Conservation (phyloP, 2,888 invertebrate species). For the Sisyra nigra region DNA sequence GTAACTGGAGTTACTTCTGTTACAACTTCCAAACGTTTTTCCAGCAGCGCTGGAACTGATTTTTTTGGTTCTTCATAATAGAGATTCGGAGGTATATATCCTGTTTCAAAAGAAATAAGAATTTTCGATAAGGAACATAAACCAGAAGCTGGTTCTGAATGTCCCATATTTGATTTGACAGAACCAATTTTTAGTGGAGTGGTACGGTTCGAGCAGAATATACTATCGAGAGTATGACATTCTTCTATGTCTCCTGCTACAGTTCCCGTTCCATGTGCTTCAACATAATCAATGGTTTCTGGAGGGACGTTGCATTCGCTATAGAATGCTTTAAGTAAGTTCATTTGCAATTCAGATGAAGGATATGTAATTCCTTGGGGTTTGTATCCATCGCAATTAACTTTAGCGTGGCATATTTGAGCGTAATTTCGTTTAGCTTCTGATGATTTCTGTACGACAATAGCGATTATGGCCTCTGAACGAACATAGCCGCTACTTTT, state of each 20-base stretch:
- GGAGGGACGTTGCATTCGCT: conserved; percentile 56
- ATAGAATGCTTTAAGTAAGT: conserved; percentile 45
- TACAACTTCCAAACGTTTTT: conserved; percentile 46
- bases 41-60: conserved; percentile 37
- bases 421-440: conserved; percentile 33
- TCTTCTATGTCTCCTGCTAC: conserved; percentile 69
- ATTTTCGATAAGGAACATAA: conserved; percentile 64
- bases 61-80: conserved; percentile 48
- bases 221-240: conserved; percentile 57
- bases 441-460: conserved; percentile 51
- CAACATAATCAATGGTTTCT: conserved; percentile 45
- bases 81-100: conserved; percentile 63
- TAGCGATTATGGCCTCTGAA: conserved; percentile 58
- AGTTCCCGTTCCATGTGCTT: conserved; percentile 38
- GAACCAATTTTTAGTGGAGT: conserved; percentile 67
- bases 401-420: conserved; percentile 22
- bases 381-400: conserved; percentile 25
- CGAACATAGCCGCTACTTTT: conserved; percentile 63
- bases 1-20: conserved; percentile 45
- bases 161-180: conserved; percentile 79
- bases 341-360: conserved; percentile 35
- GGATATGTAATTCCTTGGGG: conserved; percentile 25
- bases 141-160: conserved; percentile 68
- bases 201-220: conserved; percentile 51
- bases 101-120: conserved; percentile 45